Conservation (phyloP, 1,140 invertebrate genomes). For the Drosophila sp. region DNA sequence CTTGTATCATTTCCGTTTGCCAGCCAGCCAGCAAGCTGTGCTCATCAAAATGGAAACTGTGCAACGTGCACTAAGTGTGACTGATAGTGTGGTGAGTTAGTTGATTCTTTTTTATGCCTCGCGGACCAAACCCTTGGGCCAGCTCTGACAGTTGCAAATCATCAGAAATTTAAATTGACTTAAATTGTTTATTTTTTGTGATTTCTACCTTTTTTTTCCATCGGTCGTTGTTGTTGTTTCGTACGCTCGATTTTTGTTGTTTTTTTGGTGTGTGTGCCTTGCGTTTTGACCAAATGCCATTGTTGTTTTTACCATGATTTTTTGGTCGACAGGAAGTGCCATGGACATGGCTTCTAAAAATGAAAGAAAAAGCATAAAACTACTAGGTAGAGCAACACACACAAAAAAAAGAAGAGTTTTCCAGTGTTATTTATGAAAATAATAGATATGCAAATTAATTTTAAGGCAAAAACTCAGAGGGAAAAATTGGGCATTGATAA, state of each 20-base stretch:
- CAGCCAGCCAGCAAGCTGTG: conserved; percentile 55
- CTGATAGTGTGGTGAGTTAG: conserved; percentile 80
- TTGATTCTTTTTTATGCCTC: conserved; percentile 73
- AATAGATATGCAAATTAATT: conserved; percentile 80
- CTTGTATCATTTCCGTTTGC: conserved; percentile 49
- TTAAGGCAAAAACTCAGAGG: conserved; percentile 27
- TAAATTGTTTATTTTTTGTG: conserved; percentile 72
- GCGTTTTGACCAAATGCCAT: conserved; percentile 31
- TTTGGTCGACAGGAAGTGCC: conserved; percentile 44
- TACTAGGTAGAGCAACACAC: background rate
- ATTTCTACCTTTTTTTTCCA: conserved; percentile 9
- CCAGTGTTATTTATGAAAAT: conserved; percentile 76
- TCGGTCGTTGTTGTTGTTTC: background rate
- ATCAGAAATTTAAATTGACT: conserved; percentile 81
- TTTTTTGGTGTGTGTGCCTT: conserved; percentile 1
- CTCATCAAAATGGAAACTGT: conserved; percentile 81
- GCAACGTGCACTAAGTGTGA: conserved; percentile 78
- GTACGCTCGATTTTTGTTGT: conserved; percentile 7
- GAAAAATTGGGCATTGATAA: conserved; percentile 55
- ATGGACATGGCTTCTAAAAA: conserved; percentile 10
- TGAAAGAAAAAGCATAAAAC: conserved; percentile 3
- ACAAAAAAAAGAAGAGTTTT: background rate
- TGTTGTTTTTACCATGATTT: conserved; percentile 66
- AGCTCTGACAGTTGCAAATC: conserved; percentile 76
- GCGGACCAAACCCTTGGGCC: conserved; percentile 36